phyloP scores from a whole-genome alignment of 1,140 invertebrate genomes.

The Elymnias hypermnestra region DNA sequence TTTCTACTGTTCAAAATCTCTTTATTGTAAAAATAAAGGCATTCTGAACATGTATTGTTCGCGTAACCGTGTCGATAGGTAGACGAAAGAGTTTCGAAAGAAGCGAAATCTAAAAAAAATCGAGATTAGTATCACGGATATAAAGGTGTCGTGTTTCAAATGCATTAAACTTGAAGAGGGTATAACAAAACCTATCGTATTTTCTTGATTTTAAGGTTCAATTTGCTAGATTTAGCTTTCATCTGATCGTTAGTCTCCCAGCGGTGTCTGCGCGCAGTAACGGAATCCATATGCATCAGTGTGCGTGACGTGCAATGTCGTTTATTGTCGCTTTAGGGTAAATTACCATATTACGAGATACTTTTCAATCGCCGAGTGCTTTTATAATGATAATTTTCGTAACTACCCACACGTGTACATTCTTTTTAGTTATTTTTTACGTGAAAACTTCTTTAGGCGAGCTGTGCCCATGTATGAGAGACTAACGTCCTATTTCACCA shows the following conservation, averaged over 20 bases:
- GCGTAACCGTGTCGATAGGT: conserved; percentile 6
- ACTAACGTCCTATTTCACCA: no score
- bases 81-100: conserved; percentile 14
- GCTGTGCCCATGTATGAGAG: no score
- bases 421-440: no score
- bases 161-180: conserved; percentile 14
- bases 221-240: conserved; percentile 8
- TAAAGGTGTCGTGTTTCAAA: conserved; percentile 27
- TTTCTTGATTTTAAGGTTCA: conserved; percentile 6
- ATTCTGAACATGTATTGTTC: not conserved
- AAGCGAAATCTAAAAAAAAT: conserved; percentile 25
- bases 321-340: conserved; percentile 3
- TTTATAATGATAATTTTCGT: not conserved
- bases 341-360: not conserved
- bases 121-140: conserved; percentile 21
- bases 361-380: not conserved
- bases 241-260: conserved; percentile 28
- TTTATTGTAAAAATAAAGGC: no score
- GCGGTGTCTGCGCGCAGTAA: conserved; percentile 25
- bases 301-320: conserved; percentile 46
- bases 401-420: no score
- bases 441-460: no score
- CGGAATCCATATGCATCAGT: conserved; percentile 41
- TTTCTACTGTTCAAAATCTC: no score
- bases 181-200: conserved; percentile 14